Percentiles rank a stretch among this genome's conserved stretches.
Evolutionary conservation across 2,888 invertebrate genomes (phyloP).

Genomic region (Entomobrya multifasciata): DNA sequence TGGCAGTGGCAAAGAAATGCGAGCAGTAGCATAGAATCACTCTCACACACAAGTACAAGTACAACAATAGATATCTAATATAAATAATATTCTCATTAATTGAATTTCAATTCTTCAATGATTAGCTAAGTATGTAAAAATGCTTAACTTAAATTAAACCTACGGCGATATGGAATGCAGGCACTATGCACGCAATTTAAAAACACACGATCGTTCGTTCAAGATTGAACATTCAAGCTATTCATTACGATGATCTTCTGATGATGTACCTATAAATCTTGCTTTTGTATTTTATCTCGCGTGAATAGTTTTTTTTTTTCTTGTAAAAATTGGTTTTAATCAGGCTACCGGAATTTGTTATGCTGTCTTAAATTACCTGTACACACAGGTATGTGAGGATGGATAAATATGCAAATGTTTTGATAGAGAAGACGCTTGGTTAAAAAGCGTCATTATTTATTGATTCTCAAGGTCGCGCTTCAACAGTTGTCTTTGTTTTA

Average conservation of each 20-base stretch:
- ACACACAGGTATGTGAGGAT: background rate
- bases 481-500: background rate
- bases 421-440: background rate
- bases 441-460: background rate
- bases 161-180: too few relatives aligned
- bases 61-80: background rate
- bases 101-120: background rate
- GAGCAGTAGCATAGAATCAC: background rate
- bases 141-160: too few relatives aligned
- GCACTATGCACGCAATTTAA: too few relatives aligned
- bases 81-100: background rate
- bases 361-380: background rate
- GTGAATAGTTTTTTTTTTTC: conserved; percentile 19
- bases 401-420: background rate
- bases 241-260: too few relatives aligned
- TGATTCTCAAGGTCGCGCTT: conserved; percentile 57
- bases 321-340: conserved; percentile 37
- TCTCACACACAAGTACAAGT: background rate
- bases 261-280: too few relatives aligned
- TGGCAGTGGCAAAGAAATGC: conserved; percentile 35
- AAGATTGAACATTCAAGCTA: too few relatives aligned
- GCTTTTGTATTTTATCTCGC: background rate
- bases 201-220: too few relatives aligned
- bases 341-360: conserved; percentile 45
- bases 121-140: too few relatives aligned